Evolutionary conservation across 2,888 invertebrate genomes (phyloP).

Genomic region (Cerastis leucographa): DNA sequence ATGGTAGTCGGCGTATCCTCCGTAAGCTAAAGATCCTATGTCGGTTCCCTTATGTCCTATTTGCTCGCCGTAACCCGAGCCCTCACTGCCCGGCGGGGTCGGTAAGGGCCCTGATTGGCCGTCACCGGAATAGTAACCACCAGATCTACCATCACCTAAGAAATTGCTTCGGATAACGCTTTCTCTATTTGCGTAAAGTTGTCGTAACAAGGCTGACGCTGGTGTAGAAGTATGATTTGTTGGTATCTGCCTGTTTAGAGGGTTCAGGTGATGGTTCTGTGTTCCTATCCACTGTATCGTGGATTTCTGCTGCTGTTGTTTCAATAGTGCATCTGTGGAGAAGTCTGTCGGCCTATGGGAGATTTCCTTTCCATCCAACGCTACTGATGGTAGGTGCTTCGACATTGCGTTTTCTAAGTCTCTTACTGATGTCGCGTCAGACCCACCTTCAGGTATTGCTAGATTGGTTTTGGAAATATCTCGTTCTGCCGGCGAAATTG

Average conservation of each 20-base stretch:
- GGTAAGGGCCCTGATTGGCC: slow-evolving; percentile 94
- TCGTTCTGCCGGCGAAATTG: slow-evolving; percentile 85
- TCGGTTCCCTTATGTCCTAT: slow-evolving; percentile 89
- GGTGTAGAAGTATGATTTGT: slow-evolving; percentile 92
- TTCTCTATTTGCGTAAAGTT: slow-evolving; percentile 97
- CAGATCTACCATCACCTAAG: slow-evolving; percentile 86
- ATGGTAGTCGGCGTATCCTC: slow-evolving; percentile 95
- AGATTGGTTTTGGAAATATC: slow-evolving; percentile 85
- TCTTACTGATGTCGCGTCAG: slow-evolving; percentile 93
- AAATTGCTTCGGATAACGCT: slow-evolving; percentile 98
- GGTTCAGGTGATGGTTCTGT: slow-evolving; percentile 92
- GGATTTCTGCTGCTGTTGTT: slow-evolving; percentile 94
- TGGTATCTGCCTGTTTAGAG: slow-evolving; percentile 91
- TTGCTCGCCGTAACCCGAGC: slow-evolving; percentile 93
- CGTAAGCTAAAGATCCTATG: slow-evolving; percentile 91
- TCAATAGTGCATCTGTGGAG: slow-evolving; percentile 95
- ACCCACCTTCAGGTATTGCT: slow-evolving; percentile 82
- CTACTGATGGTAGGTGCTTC: slow-evolving; percentile 94
- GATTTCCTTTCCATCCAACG: slow-evolving; percentile 89
- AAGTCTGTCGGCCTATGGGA: slow-evolving; percentile 95
- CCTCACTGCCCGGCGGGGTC: slow-evolving; percentile 97
- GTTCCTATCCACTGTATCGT: slow-evolving; percentile 99
- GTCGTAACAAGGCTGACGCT: slow-evolving; percentile 96
- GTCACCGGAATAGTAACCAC: slow-evolving; percentile 90
- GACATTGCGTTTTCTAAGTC: slow-evolving; percentile 99